Evolutionary conservation across 1,140 invertebrate genomes (phyloP).

Genomic region (Aphelenchoides fujianensis): DNA sequence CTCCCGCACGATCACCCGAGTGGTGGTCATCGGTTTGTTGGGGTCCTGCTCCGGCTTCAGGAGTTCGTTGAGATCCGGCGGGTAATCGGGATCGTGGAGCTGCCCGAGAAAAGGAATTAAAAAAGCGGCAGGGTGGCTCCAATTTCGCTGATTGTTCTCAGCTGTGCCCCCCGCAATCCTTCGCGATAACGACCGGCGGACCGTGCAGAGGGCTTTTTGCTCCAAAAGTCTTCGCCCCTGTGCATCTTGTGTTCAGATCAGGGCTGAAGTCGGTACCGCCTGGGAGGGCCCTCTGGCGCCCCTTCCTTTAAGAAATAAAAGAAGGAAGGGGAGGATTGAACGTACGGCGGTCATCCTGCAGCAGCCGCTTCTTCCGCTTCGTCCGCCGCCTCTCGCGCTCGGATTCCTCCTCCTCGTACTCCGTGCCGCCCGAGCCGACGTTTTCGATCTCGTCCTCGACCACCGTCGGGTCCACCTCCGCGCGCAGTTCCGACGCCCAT

Average conservation of each 20-base stretch:
- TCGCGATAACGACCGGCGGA: too few relatives aligned
- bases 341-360: background rate
- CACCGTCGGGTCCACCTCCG: background rate
- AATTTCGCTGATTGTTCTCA: too few relatives aligned
- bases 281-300: too few relatives aligned
- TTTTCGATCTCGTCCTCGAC: constrained; percentile 11
- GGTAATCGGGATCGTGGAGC: constrained; percentile 11
- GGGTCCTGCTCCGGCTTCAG: background rate
- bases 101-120: too few relatives aligned
- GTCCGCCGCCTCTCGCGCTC: background rate
- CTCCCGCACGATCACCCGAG: constrained; percentile 8
- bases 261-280: too few relatives aligned
- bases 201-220: too few relatives aligned
- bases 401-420: background rate
- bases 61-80: constrained; percentile 10
- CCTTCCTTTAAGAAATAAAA: too few relatives aligned
- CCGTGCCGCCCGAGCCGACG: background rate
- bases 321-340: background rate
- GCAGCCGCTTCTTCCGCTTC: background rate
- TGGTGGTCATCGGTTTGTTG: background rate
- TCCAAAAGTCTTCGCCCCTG: too few relatives aligned
- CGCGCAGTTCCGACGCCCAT: constrained; percentile 17
- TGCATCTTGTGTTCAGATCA: too few relatives aligned
- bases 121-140: constrained; percentile 18
- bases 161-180: too few relatives aligned